These are phyloP conservation scores for Phrynosoma blainvillii DNA, from an alignment of 2,113 vertebrate species.

Conservation along the genomic window DNA sequence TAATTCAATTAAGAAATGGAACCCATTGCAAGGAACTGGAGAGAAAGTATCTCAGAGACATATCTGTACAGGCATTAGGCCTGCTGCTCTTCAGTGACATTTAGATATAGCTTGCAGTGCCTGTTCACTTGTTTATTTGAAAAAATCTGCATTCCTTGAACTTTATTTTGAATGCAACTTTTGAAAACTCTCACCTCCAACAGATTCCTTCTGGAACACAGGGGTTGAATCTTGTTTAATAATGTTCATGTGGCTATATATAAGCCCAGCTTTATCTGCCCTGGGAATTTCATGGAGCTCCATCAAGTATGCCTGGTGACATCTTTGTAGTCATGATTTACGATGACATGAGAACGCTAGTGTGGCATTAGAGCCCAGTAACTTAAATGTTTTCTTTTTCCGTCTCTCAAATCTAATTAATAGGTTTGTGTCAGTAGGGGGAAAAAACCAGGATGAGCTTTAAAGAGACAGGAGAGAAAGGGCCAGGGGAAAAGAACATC, in stretches of 20 bases:
- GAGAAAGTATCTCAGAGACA: background rate
- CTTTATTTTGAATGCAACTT: slow-evolving; percentile 34
- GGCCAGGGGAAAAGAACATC: background rate
- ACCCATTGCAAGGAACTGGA: background rate
- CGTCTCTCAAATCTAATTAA: slow-evolving; percentile 11
- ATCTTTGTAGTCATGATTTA: background rate
- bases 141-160: slow-evolving; percentile 23
- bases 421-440: background rate
- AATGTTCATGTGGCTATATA: background rate
- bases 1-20: background rate
- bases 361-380: background rate
- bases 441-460: background rate
- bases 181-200: background rate
- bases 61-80: fast-evolving
- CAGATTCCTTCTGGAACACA: slow-evolving; percentile 7
- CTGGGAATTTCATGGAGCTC: slow-evolving; percentile 21
- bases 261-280: slow-evolving; percentile 1
- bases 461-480: background rate
- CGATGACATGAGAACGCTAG: background rate
- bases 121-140: slow-evolving; percentile 49
- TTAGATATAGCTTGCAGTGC: background rate
- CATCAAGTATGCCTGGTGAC: slow-evolving; percentile 13
- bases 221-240: background rate
- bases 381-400: background rate
- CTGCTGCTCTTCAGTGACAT: slow-evolving; percentile 39